A percentile compares a stretch with the other conserved stretches of the same genome.
Conservation (phyloP, 1,140 invertebrate genomes). For the Tribolium castaneum region DNA sequence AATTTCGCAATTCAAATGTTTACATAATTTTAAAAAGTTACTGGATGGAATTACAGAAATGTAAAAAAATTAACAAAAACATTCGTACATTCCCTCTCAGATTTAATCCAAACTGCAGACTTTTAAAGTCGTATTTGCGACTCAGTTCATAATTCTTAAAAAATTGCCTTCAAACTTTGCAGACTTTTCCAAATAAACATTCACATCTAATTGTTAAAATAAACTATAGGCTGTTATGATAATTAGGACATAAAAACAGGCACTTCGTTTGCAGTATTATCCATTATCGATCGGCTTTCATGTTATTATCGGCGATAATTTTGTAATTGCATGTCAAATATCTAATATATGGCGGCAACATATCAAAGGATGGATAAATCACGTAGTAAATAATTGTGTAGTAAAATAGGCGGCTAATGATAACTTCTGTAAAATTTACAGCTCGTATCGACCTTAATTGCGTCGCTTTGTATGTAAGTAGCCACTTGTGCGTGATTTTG, state of each 20-base stretch:
- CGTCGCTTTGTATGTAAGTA: background rate
- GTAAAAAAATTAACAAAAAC: too few species aligned
- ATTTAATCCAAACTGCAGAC: too few species aligned
- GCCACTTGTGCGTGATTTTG: background rate
- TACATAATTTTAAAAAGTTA: too few species aligned
- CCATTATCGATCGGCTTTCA: slow-evolving; percentile 21
- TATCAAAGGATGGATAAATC: slow-evolving; percentile 28
- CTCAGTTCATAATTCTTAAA: too few species aligned
- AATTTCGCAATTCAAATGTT: too few species aligned
- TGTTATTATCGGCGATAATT: slow-evolving; percentile 30
- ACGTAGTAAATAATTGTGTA: slow-evolving; percentile 14
- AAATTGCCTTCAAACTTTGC: too few species aligned
- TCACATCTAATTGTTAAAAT: slow-evolving; percentile 1
- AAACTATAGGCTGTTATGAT: background rate
- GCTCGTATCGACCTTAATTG: background rate
- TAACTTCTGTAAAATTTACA: slow-evolving; percentile 17
- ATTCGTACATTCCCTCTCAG: too few species aligned
- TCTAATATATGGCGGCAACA: slow-evolving; percentile 24
- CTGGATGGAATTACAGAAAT: too few species aligned
- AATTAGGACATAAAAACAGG: slow-evolving; percentile 3
- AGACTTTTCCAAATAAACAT: background rate
- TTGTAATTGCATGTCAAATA: slow-evolving; percentile 33
- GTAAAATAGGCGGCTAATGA: slow-evolving; percentile 11
- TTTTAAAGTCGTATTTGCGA: too few species aligned
- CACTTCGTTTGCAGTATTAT: background rate